Evolutionary conservation across 2,888 invertebrate species (phyloP).

Genomic region (Drosophila birchii): DNA sequence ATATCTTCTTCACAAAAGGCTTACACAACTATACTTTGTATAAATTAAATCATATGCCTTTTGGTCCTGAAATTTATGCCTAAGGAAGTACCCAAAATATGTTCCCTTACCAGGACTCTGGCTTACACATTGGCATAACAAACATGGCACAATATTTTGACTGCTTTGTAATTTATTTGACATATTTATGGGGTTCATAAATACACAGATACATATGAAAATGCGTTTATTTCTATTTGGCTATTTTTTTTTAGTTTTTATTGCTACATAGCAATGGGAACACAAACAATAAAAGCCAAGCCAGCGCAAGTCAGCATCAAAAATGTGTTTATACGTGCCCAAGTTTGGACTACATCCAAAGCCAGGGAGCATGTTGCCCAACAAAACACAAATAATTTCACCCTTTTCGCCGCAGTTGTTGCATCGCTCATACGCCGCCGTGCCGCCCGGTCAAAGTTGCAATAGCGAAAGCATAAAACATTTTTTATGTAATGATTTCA

Average conservation of each 20-base stretch:
- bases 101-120: slow-evolving; percentile 50
- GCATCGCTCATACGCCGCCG: slow-evolving; percentile 53
- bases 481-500: slow-evolving; percentile 78
- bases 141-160: slow-evolving; percentile 80
- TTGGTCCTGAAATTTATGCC: background rate
- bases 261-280: slow-evolving; percentile 60
- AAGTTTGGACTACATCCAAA: slow-evolving; percentile 75
- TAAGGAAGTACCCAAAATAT: slow-evolving; percentile 14
- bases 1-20: background rate
- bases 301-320: slow-evolving; percentile 45
- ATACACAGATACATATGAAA: slow-evolving; percentile 76
- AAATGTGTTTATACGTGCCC: slow-evolving; percentile 59
- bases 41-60: background rate
- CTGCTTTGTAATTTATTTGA: slow-evolving; percentile 80
- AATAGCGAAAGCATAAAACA: slow-evolving; percentile 75
- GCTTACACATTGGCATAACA: slow-evolving; percentile 43
- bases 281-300: slow-evolving; percentile 27
- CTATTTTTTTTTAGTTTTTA: slow-evolving; percentile 57
- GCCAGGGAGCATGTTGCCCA: slow-evolving; percentile 30
- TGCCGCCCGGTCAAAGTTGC: slow-evolving; percentile 72
- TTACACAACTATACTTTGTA: background rate
- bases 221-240: slow-evolving; percentile 78
- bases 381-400: slow-evolving; percentile 34
- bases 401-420: slow-evolving; percentile 25
- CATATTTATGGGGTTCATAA: slow-evolving; percentile 80